These are phyloP conservation scores for Pyrochroa serraticornis DNA, from an alignment of 2,888 invertebrate genomes.

Conservation along the genomic window DNA sequence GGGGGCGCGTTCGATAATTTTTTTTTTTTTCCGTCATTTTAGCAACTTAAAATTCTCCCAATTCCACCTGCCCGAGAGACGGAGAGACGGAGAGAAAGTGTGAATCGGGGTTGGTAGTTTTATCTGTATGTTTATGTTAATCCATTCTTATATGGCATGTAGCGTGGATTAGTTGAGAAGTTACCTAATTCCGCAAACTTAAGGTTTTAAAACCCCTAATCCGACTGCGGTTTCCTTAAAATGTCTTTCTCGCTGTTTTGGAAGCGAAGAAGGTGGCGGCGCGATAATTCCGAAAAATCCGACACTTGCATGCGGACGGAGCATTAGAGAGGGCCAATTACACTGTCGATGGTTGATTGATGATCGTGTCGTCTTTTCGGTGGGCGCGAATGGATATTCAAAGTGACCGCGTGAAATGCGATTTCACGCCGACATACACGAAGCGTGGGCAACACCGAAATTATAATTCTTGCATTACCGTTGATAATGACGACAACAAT, in stretches of 20 bases:
- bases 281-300: too few species aligned
- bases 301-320: too few species aligned
- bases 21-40: slow-evolving; percentile 14
- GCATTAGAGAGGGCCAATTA: too few species aligned
- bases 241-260: slow-evolving; percentile 26
- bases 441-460: too few species aligned
- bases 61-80: background rate
- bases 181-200: slow-evolving; percentile 50
- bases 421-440: too few species aligned
- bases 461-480: too few species aligned
- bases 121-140: slow-evolving; percentile 47
- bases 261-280: too few species aligned
- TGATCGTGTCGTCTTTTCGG: too few species aligned
- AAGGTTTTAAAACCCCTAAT: slow-evolving; percentile 49
- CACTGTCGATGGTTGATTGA: too few species aligned
- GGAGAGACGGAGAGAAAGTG: background rate
- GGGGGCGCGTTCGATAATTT: slow-evolving; percentile 6
- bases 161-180: slow-evolving; percentile 46
- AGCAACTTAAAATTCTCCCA: background rate
- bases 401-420: too few species aligned
- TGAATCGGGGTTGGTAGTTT: slow-evolving; percentile 9
- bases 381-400: too few species aligned
- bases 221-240: slow-evolving; percentile 34
- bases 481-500: too few species aligned
- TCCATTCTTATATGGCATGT: slow-evolving; percentile 51